Base-by-base conservation (phyloP, 2,888 invertebrate species). In the Alsophila aescularia region DNA sequence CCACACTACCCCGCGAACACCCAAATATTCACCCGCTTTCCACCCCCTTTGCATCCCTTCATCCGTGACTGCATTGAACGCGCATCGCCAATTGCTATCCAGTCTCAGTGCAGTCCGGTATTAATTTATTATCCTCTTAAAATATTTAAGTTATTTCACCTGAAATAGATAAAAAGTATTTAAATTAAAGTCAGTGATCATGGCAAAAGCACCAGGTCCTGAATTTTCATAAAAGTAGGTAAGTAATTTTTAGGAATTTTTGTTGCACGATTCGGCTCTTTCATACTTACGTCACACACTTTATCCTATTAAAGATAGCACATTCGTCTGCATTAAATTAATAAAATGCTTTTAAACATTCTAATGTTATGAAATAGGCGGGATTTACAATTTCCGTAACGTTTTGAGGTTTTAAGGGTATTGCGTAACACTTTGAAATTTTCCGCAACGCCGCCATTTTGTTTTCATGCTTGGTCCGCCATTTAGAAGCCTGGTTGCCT, bases 41-140 rank as follows among this genome's bases (percentile, higher is more conserved):
- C 36, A 47, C 57, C 44, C 39, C 2, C 42, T 35, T 42, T 39
- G 15, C 48, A 48, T 37, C 59, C 57, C 41, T 13, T 24, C 7
- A n/a, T 16, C 40, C 36, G 44, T 44, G 48, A 35, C 29, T 56
- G 59, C 62, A 65, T 51, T 40, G 35, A 34, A 50, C 42, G 47
- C 58, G 58, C 61, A 49, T 53, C 49, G 40, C 41, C 61, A 58
- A 58, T 55, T 55, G 58, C 48, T 31, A 48, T 53, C 14, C 35
- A 53, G 40, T 31, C 42, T 27, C 43, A 45, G 45, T 51, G 58
- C 57, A 53, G 37, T 43, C 12, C 43, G 40, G 62, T 40, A 47
- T 58, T 55, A 42, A 62, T 59, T 57, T 54, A 55, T 60, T 43
- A 36, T 34, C 24, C n/a, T 49, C 14, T 31, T n/a, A 55, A 14